phyloP scores from a whole-genome alignment of 37 sponge, comb jelly and placozoan genomes.

The Halichondria panicea region DNA sequence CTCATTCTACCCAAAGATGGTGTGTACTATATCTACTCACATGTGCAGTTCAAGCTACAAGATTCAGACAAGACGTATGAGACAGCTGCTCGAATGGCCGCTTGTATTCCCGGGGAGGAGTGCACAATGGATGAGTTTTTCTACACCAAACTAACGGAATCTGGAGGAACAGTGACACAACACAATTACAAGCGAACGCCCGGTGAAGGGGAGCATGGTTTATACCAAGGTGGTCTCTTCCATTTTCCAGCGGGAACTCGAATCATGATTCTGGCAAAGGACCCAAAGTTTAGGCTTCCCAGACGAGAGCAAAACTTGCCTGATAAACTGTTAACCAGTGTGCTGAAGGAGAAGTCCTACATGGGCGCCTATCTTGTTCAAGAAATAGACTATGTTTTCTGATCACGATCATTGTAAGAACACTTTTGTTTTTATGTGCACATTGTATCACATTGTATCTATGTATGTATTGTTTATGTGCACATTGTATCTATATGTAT shows the following conservation, averaged over 20 bases:
- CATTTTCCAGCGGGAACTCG: slow-evolving; percentile 23
- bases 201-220: too few species aligned
- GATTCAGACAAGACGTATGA: not conserved
- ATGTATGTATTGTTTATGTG: too few species aligned
- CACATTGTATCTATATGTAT: too few species aligned
- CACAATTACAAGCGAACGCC: too few species aligned
- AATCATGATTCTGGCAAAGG: slow-evolving; percentile 11
- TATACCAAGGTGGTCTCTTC: slow-evolving; percentile 61
- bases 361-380: slow-evolving; percentile 35
- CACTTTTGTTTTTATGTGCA: too few species aligned
- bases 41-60: slow-evolving; percentile 17
- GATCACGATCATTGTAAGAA: too few species aligned
- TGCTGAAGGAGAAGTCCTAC: not conserved
- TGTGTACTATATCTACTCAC: slow-evolving; percentile 64
- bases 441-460: too few species aligned
- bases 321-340: not conserved
- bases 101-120: not conserved
- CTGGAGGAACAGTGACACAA: too few species aligned
- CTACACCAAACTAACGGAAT: too few species aligned
- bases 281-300: not conserved
- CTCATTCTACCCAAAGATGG: slow-evolving; percentile 54
- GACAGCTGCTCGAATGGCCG: not conserved
- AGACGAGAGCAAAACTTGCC: not conserved
- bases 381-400: too few species aligned
- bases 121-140: not conserved